Evolutionary conservation across 2,888 invertebrate genomes (phyloP), one percentile per base, ranked within the genome.

Genomic region (Dryococelus australis): DNA sequence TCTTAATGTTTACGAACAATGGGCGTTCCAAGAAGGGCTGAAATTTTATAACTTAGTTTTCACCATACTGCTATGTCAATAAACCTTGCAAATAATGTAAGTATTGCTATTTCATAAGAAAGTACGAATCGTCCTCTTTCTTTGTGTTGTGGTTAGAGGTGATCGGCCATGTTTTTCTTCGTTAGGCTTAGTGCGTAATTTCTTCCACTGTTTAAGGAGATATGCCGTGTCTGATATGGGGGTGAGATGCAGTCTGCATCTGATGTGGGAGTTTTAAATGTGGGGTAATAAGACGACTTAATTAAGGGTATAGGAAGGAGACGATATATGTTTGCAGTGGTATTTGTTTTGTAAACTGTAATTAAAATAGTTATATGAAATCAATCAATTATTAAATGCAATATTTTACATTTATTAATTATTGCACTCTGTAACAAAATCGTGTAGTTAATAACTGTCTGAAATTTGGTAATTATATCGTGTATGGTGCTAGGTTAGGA

Each of bases 31-130:
- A 35, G 83, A 24, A 43, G 1, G 24, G 8, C 35, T 16, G 12
- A 85, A n/a, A 12, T 26, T 16, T n/a, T 47, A 9, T 20, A 85
- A 16, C 51, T 47, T 51, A 51, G 26, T 85, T 24, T 43, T 10
- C 51, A 47, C n/a, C 65, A 6, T 28, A 28, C 24, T 86, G 27
- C 65, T 27, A 16, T 51, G 27, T 79, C 65, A 84, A 88, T 90
- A 91, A 92, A 35, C 35, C 35, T 3, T 35, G 35, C 35, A 35
- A 35, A 4, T 35, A 35, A 35, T 35, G 35, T 35, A 35, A 35
- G 35, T 86, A 12, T 83, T 83, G 83, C 43, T 4, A 28, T 83
- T 83, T 83, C 24, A 6, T 83, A 83, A 0, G 83, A 28, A 43
- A 83, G 83, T 4, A 35, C 16, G 24, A 24, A 43, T 28, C 28